phyloP scores from a whole-genome alignment of 2,797 vertebrate species.

The Poliocrania exsul region DNA sequence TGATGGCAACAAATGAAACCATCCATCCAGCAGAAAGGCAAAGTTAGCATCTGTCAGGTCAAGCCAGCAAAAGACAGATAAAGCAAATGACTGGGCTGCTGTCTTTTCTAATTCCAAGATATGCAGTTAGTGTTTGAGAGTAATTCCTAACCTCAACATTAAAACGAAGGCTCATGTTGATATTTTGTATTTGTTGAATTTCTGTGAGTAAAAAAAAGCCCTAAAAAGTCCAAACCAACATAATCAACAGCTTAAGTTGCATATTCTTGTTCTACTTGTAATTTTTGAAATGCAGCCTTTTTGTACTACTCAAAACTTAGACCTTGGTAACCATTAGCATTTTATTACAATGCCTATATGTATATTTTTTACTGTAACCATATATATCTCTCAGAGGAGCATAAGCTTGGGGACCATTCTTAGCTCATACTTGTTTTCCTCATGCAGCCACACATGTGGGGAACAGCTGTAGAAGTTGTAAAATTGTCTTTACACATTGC shows the following conservation, averaged over 20 bases:
- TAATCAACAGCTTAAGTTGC: not conserved
- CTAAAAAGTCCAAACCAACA: not conserved
- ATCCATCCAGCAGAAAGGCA: not conserved
- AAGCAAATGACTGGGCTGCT: not conserved
- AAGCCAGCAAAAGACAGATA: not conserved
- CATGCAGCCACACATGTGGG: slow-evolving; percentile 67
- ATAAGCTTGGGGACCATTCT: slow-evolving; percentile 37
- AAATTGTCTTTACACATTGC: slow-evolving; percentile 44
- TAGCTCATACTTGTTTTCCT: slow-evolving; percentile 59
- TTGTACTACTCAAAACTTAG: slow-evolving; percentile 28
- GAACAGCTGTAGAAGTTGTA: slow-evolving; percentile 70
- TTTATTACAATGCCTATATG: slow-evolving; percentile 25
- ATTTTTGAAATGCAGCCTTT: not conserved
- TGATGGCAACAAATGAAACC: not conserved
- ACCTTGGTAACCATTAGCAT: not conserved
- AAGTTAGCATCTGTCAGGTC: not conserved
- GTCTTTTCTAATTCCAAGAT: not conserved
- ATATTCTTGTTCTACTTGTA: not conserved
- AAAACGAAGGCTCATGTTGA: not conserved
- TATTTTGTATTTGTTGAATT: slow-evolving; percentile 37
- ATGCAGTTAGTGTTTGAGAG: not conserved
- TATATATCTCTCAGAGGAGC: slow-evolving; percentile 43
- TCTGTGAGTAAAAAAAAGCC: not conserved
- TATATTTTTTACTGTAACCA: slow-evolving; percentile 46
- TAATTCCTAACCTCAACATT: not conserved